These are phyloP conservation scores for Caracal caracal DNA, from an alignment of 2,113 vertebrate genomes.

Conservation along the genomic window DNA sequence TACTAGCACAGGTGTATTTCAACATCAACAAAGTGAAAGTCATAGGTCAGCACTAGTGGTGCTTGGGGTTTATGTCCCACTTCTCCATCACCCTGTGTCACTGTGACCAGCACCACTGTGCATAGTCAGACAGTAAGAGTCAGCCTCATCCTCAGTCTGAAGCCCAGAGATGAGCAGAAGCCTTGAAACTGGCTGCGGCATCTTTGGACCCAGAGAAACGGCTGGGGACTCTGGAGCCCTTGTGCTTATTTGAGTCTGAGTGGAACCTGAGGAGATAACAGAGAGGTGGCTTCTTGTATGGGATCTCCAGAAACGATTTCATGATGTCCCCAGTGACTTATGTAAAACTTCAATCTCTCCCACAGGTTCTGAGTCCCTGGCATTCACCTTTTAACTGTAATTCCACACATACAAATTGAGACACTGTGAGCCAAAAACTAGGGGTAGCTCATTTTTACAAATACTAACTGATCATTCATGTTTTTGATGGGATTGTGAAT, in stretches of 20 bases:
- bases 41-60: neutral
- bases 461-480: neutral
- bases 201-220: no score
- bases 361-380: neutral
- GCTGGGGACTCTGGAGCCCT: no score
- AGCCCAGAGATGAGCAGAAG: no score
- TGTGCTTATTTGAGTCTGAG: no score
- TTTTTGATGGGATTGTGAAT: neutral
- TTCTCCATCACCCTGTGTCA: no score
- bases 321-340: neutral
- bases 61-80: neutral
- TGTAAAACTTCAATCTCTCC: neutral
- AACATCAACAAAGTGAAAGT: neutral
- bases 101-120: no score
- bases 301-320: neutral
- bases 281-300: neutral
- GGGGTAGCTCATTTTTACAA: neutral
- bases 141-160: no score
- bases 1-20: neutral
- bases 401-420: neutral
- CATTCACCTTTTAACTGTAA: neutral
- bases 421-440: neutral
- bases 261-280: no score
- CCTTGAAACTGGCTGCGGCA: no score
- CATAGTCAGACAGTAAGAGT: no score